A percentile compares a stretch with the other conserved stretches of the same genome.
phyloP scores from a whole-genome alignment of 2,888 invertebrate species.

The Pterostichus niger region DNA sequence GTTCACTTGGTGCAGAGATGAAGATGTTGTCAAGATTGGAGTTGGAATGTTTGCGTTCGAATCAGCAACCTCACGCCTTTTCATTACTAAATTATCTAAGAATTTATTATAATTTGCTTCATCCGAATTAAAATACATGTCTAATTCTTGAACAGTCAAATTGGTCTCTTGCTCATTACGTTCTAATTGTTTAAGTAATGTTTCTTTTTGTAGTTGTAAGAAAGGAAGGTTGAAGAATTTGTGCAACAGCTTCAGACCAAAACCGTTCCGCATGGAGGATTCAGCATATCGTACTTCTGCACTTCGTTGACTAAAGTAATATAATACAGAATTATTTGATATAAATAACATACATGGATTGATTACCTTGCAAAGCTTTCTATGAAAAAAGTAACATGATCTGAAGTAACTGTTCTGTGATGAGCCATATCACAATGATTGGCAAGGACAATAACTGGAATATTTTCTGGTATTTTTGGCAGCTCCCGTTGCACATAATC shows the following conservation, averaged over 20 bases:
- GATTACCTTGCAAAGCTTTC: slow-evolving; percentile 81
- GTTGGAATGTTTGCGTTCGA: slow-evolving; percentile 79
- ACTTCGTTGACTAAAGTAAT: slow-evolving; percentile 76
- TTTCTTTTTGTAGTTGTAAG: slow-evolving; percentile 91
- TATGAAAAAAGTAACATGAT: slow-evolving; percentile 85
- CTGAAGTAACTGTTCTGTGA: slow-evolving; percentile 89
- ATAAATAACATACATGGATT: slow-evolving; percentile 67
- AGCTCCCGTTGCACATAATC: slow-evolving; percentile 95
- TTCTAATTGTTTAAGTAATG: slow-evolving; percentile 89
- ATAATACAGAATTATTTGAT: neutral
- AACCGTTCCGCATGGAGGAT: slow-evolving; percentile 97
- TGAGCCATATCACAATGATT: slow-evolving; percentile 99
- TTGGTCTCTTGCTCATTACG: slow-evolving; percentile 90
- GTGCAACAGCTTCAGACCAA: slow-evolving; percentile 94
- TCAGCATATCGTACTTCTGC: slow-evolving; percentile 92
- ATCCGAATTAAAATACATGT: slow-evolving; percentile 87
- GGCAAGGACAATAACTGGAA: slow-evolving; percentile 93
- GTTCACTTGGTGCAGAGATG: slow-evolving; percentile 62
- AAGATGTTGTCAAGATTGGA: slow-evolving; percentile 70
- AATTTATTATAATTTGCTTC: slow-evolving; percentile 88
- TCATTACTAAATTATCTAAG: slow-evolving; percentile 86
- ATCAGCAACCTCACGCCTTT: slow-evolving; percentile 86
- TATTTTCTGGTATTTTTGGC: slow-evolving; percentile 86
- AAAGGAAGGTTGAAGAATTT: slow-evolving; percentile 98
- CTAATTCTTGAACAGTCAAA: slow-evolving; percentile 86